Evolutionary conservation across 2,888 invertebrate species (phyloP), one percentile per base, ranked within the genome.

Genomic region (Campoplex nolae): DNA sequence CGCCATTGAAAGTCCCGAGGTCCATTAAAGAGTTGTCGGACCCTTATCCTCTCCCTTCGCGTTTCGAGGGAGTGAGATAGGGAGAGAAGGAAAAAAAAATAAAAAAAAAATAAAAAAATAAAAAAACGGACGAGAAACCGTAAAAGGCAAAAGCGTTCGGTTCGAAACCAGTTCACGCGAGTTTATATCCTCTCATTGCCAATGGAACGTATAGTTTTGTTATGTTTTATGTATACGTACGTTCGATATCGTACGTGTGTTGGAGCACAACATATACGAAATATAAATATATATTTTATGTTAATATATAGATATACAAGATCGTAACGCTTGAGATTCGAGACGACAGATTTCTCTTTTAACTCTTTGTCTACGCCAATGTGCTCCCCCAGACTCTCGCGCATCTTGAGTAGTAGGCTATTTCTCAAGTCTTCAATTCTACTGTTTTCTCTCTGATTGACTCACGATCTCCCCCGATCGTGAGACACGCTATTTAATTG

Each of bases 11-110:
- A 90, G 89, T 89, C 90, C 90, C 90, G 91, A 91, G 90, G 92
- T 92, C 92, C 92, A 92, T 92, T 92, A 92, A 92, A 85, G 92
- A 91, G 90, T 90, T 91, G 90, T 88, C 89, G 90, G 83, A 90
- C 91, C 91, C 91, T 92, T 91, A 90, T 91, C 91, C 91, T 91
- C 91, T 91, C 91, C 91, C 89, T 87, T 79, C 85, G 62, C 32
- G 62, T 32, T 80, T 79, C 48, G 84, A 77, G 71, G 75, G 74
- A 78, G 70, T 42, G 28, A 28, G 81, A 82, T 38, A 56, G 74
- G 68, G 67, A 23, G 11, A n/a, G 23, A 23, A 23, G 23, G 23
- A 23, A 23, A 23, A 23, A 23, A 23, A 23, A 23, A 23, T 23
- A 23, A 23, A 23, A 23, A 23, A 23, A 23, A 23, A 23, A 23